A percentile compares a stretch with the other conserved stretches of the same genome.
phyloP scores from a whole-genome alignment of 2,797 vertebrate species.

The Tapirus indicus region DNA sequence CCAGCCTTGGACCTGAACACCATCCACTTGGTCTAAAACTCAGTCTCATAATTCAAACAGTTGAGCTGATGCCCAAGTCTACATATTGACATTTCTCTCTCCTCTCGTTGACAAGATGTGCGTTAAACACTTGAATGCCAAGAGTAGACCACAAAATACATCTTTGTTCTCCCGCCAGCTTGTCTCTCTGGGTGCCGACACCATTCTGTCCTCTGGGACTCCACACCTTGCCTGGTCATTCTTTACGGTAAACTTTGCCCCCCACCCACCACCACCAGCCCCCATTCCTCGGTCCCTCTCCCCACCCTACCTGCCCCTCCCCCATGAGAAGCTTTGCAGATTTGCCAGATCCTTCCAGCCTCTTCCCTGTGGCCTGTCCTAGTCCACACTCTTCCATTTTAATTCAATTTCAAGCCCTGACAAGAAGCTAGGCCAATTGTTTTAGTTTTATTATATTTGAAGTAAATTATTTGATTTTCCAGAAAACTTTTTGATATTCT shows the following conservation, averaged over 20 bases:
- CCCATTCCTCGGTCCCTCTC: neutral
- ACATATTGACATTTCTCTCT: neutral
- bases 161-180: neutral
- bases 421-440: neutral
- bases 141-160: neutral
- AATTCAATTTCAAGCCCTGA: neutral
- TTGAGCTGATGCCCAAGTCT: neutral
- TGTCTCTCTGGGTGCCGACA: neutral
- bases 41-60: neutral
- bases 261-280: too few species aligned
- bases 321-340: neutral
- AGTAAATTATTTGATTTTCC: constrained; percentile 40
- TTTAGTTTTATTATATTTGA: constrained; percentile 25
- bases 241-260: neutral
- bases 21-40: neutral
- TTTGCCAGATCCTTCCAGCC: neutral
- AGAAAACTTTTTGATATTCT: neutral
- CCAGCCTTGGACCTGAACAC: neutral
- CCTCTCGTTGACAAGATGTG: neutral
- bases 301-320: too few species aligned
- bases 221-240: neutral
- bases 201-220: neutral
- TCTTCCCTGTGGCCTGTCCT: neutral
- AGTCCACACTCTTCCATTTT: neutral
- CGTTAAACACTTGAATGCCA: neutral